Conservation (phyloP, 2,888 invertebrate species). For the Stenodema calcarata region DNA sequence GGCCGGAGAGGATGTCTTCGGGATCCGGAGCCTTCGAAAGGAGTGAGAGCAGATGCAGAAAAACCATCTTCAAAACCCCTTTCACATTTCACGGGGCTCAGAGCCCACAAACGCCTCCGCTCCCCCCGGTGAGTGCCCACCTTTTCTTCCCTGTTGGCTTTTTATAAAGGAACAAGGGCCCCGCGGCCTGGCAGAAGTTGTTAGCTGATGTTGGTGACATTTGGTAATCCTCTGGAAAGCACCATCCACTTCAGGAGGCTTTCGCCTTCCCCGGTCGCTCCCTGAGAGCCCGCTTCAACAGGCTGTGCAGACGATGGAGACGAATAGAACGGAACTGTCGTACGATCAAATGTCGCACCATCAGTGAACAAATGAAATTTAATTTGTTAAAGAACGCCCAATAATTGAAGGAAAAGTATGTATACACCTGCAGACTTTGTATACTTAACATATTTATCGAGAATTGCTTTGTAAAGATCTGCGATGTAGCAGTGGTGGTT, state of each 20-base stretch:
- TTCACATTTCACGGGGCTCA: constrained; percentile 18
- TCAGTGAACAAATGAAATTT: no score
- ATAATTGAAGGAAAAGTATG: no score
- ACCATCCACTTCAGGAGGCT: neutral
- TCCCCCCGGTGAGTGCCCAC: neutral
- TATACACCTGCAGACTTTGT: no score
- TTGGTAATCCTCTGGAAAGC: neutral
- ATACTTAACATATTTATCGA: no score
- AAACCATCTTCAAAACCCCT: neutral
- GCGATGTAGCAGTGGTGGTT: no score
- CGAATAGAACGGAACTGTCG: no score
- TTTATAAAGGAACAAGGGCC: neutral
- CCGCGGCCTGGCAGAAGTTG: neutral
- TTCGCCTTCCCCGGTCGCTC: neutral
- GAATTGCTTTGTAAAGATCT: no score
- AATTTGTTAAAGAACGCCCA: no score
- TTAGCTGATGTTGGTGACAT: neutral
- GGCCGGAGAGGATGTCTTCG: neutral
- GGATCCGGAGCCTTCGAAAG: neutral
- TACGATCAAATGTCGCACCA: no score
- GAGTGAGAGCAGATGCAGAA: neutral
- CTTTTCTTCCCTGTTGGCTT: neutral
- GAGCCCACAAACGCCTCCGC: constrained; percentile 25
- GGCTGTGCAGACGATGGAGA: neutral
- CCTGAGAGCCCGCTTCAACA: neutral